Base-by-base conservation (phyloP, 2,888 invertebrate species). In the Drosophila macrospina region DNA sequence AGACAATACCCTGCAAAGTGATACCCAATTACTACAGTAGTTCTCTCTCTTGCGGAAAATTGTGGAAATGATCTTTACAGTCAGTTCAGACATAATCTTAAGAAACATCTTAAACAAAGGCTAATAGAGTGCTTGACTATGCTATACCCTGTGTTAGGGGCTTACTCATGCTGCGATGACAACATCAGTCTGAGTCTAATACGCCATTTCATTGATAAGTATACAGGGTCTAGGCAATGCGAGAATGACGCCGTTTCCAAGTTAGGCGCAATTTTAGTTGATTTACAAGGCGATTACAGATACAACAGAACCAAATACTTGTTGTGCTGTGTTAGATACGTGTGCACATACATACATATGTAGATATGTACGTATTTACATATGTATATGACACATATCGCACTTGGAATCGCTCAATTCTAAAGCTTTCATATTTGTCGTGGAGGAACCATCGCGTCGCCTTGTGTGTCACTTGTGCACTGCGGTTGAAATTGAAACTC, bases 401-500 rank as follows among this genome's bases (percentile, higher is more conserved):
- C 61, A 74, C 61, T 55, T 66, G 71, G 70, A 70, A 66, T 75
- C 64, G 66, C 44, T 36, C 64, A 63, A 50, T 67, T 70, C 44
- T 36, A 61, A 52, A 60, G 74, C 52, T 54, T 61, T 42, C 42
- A 42, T 30, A 64, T 45, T 44, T n/a, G n/a, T n/a, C n/a, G 44
- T 13, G n/a, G 44, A n/a, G 41, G 41, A 50, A 26, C n/a, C 7
- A 26, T 44, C 44, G 50, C 86, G 42, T 42, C 44, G 50, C 82
- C 86, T 82, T 82, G 83, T 72, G 45, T 50, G 82, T 62, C 82
- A 86, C 86, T 82, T 82, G 82, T n/a, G n/a, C n/a, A 66, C 45
- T 85, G 82, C 86, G 86, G 86, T 80, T 76, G 86, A 80, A 83
- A 83, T 73, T 76, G 80, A 86, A 78, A 78, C 83, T 67, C 36